A percentile compares a stretch with the other conserved stretches of the same genome.
Evolutionary conservation across 2,797 vertebrate genomes (phyloP).

Genomic region (Gobionotothen gibberifrons): DNA sequence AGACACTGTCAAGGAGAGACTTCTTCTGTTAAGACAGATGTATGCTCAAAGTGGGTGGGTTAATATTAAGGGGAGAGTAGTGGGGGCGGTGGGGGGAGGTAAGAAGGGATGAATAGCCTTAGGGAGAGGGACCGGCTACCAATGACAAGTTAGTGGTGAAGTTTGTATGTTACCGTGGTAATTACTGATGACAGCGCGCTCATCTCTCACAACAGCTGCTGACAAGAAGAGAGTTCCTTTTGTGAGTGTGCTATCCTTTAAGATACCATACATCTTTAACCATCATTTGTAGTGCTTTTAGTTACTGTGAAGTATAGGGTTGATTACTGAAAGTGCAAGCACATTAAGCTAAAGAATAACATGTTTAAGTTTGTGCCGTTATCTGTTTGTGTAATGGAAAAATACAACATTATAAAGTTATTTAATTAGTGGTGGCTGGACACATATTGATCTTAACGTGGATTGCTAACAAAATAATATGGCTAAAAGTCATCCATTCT

Average conservation of each 20-base stretch:
- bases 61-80: constrained; percentile 61
- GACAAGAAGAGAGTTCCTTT: constrained; percentile 54
- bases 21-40: constrained; percentile 59
- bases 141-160: constrained; percentile 65
- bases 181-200: constrained; percentile 59
- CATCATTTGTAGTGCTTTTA: constrained; percentile 6
- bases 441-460: constrained; percentile 12
- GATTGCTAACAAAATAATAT: constrained; percentile 24
- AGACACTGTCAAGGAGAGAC: constrained; percentile 56
- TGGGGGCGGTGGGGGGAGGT: constrained; percentile 43
- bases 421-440: constrained; percentile 5
- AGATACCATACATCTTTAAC: constrained; percentile 3
- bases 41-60: constrained; percentile 59
- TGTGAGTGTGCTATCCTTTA: constrained; percentile 32
- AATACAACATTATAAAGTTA: constrained; percentile 4
- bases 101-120: constrained; percentile 57
- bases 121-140: constrained; percentile 59
- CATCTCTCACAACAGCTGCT: constrained; percentile 62
- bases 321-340: constrained; percentile 21
- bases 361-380: constrained; percentile 5
- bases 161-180: constrained; percentile 52
- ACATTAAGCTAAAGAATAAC: not conserved
- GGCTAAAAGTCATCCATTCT: constrained; percentile 13
- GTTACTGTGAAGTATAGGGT: constrained; percentile 1
- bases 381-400: constrained; percentile 19